These are phyloP conservation scores for Palythoa heliodiscus DNA, from an alignment of 92 coral and sea anemone species.

Conservation along the genomic window DNA sequence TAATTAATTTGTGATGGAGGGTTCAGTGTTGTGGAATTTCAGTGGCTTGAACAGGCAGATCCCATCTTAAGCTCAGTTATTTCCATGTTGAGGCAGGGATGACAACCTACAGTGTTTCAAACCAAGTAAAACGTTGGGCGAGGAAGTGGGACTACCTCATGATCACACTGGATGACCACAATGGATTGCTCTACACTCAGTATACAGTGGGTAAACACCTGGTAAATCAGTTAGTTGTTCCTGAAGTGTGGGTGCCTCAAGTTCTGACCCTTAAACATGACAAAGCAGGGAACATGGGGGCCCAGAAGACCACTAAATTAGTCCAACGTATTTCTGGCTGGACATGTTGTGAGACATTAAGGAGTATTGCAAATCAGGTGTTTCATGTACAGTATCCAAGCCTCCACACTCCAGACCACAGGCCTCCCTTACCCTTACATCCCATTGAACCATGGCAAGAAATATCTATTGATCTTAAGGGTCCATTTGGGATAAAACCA, in stretches of 20 bases:
- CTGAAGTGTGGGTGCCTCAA: conserved; percentile 22
- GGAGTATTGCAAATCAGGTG: conserved; percentile 49
- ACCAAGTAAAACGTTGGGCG: conserved; percentile 30
- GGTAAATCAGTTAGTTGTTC: conserved; percentile 52
- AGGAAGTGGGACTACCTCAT: conserved; percentile 24
- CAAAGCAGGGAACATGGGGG: conserved; percentile 54
- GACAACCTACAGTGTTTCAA: conserved; percentile 1
- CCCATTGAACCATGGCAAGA: conserved; percentile 59
- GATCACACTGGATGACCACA: conserved; percentile 10
- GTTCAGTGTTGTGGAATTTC: conserved; percentile 41
- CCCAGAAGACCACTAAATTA: conserved; percentile 45
- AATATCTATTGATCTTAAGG: conserved; percentile 55
- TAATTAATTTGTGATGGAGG: background rate
- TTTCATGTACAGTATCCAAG: conserved; percentile 23
- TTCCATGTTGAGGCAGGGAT: conserved; percentile 21
- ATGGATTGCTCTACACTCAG: conserved; percentile 25
- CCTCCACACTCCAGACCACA: conserved; percentile 28
- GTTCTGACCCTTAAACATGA: conserved; percentile 51
- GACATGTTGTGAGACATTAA: conserved; percentile 33
- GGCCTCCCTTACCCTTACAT: conserved; percentile 4
- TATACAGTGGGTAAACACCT: conserved; percentile 41
- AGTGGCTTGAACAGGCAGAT: conserved; percentile 46
- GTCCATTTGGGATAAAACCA: conserved; percentile 61
- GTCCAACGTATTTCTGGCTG: conserved; percentile 53
- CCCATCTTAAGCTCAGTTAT: conserved; percentile 39